phyloP scores from a whole-genome alignment of 1,140 invertebrate genomes.

The Coptotermes formosanus region DNA sequence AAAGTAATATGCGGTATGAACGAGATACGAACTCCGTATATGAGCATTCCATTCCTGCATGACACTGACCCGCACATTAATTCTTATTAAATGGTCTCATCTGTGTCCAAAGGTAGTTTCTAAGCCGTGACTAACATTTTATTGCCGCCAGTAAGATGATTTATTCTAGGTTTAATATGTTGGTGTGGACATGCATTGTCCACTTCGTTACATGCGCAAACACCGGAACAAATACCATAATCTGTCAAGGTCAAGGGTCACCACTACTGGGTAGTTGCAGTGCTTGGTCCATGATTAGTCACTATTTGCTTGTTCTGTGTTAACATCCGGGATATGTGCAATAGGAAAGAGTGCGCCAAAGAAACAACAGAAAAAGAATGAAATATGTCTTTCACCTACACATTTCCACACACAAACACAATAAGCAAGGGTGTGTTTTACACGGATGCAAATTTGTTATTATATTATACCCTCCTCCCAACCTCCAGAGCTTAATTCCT shows the following conservation, averaged over 20 bases:
- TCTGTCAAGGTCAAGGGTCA: not conserved
- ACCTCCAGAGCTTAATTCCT: not conserved
- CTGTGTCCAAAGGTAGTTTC: not conserved
- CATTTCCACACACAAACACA: not conserved
- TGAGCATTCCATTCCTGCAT: no score
- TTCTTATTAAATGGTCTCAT: not conserved
- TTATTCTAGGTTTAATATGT: not conserved
- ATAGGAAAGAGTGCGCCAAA: not conserved
- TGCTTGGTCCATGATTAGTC: not conserved
- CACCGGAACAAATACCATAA: not conserved
- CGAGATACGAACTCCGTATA: no score
- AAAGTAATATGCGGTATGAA: no score
- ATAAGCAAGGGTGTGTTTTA: not conserved
- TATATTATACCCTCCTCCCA: slow-evolving; percentile 2
- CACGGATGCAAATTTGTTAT: slow-evolving; percentile 13
- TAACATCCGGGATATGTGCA: not conserved
- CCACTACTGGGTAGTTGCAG: not conserved
- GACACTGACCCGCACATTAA: not conserved
- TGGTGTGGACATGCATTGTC: not conserved
- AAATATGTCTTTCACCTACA: not conserved
- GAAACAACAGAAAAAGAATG: not conserved
- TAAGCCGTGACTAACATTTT: not conserved
- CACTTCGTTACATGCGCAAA: not conserved
- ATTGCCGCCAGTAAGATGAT: not conserved
- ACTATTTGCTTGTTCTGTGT: not conserved